These are phyloP conservation scores for Anticlea derivata DNA, from an alignment of 2,888 invertebrate species.

Conservation along the genomic window DNA sequence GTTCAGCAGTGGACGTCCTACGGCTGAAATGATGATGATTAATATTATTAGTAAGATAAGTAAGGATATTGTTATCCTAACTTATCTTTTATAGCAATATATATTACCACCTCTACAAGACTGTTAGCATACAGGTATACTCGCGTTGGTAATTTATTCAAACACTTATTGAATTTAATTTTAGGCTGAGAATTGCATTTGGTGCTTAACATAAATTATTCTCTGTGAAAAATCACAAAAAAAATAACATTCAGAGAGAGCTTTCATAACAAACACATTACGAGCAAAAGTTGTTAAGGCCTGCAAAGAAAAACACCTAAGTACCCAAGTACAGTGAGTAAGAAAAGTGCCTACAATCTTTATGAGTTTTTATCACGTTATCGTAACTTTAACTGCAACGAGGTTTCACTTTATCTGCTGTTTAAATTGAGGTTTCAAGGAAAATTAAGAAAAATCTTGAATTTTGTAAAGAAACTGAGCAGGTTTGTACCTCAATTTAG, in stretches of 20 bases:
- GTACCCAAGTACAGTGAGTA: constrained; percentile 39
- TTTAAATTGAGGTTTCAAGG: constrained; percentile 25
- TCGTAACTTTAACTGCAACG: constrained; percentile 29
- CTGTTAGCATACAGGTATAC: too few species aligned
- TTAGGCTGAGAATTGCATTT: constrained; percentile 15
- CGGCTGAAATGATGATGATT: too few species aligned
- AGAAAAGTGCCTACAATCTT: constrained; percentile 41
- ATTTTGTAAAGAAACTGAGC: constrained; percentile 14
- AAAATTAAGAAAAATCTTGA: constrained; percentile 17
- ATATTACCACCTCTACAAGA: too few species aligned
- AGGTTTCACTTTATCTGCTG: constrained; percentile 30
- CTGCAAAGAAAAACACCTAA: constrained; percentile 53
- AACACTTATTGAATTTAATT: constrained; percentile 1
- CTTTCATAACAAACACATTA: constrained; percentile 65
- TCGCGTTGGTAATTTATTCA: neutral
- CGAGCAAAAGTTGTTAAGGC: constrained; percentile 55
- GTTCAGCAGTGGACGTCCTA: too few species aligned
- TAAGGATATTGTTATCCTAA: too few species aligned
- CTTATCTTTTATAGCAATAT: too few species aligned
- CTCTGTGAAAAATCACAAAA: constrained; percentile 22
- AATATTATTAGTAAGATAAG: too few species aligned
- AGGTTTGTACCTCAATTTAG: constrained; percentile 3
- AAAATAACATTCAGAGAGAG: constrained; percentile 40
- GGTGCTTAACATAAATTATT: constrained; percentile 18
- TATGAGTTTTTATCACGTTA: constrained; percentile 27